phyloP scores from a whole-genome alignment of 2,797 vertebrate genomes.

The Gastrophryne carolinensis region DNA sequence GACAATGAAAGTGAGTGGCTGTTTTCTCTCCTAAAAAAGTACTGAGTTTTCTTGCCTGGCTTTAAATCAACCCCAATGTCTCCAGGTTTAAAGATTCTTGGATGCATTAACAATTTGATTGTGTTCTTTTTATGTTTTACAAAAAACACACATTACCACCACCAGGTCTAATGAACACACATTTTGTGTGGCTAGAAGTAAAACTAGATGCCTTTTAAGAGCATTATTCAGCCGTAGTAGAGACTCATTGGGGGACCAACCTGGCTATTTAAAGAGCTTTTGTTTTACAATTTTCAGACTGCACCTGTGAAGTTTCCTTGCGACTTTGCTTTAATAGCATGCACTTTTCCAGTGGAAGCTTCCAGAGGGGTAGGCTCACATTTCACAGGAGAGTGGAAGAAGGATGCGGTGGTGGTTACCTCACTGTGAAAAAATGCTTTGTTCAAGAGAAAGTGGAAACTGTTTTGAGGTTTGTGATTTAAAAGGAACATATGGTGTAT shows the following conservation, averaged over 20 bases:
- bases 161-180: too few species aligned
- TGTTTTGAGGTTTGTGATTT: constrained; percentile 47
- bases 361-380: not conserved
- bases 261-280: not conserved
- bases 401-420: constrained; percentile 17
- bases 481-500: constrained; percentile 3
- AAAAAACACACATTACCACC: too few species aligned
- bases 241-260: not conserved
- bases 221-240: too few species aligned
- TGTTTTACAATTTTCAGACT: not conserved
- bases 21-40: too few species aligned
- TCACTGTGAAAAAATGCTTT: constrained; percentile 47
- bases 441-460: constrained; percentile 40
- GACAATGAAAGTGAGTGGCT: too few species aligned
- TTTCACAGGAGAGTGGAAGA: constrained; percentile 9
- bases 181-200: too few species aligned
- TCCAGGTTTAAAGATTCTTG: too few species aligned
- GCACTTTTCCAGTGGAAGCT: not conserved
- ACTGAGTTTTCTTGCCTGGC: too few species aligned
- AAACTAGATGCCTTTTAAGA: too few species aligned
- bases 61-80: too few species aligned
- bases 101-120: too few species aligned
- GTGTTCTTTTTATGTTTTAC: too few species aligned
- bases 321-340: not conserved
- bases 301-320: not conserved